Evolutionary conservation across 2,113 vertebrate genomes (phyloP).

Genomic region (Acinonyx jubatus): DNA sequence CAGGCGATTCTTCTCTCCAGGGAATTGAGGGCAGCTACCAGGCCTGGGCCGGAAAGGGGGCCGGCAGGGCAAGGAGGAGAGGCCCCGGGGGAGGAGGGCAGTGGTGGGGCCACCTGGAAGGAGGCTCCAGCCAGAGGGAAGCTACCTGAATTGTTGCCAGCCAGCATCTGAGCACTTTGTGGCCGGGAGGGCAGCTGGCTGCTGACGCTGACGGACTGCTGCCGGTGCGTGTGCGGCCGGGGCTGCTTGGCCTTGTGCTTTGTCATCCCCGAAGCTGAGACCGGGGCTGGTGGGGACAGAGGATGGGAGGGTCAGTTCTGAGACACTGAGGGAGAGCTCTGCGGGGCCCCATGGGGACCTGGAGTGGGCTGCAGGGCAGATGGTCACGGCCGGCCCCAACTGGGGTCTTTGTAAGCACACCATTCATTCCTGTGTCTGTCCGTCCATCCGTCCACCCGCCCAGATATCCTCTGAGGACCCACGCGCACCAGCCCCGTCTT

Average conservation of each 20-base stretch:
- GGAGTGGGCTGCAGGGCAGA: neutral
- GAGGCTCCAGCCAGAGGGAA: neutral
- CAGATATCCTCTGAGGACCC: neutral
- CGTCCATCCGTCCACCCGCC: neutral
- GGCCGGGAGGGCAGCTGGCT: slow-evolving; percentile 39
- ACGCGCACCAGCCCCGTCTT: neutral
- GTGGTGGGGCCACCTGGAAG: neutral
- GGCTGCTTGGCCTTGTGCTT: slow-evolving; percentile 52
- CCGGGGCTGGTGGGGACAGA: neutral
- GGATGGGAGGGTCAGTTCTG: neutral
- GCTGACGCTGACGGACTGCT: neutral
- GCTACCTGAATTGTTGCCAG: slow-evolving; percentile 79
- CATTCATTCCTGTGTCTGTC: neutral
- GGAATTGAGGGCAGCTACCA: neutral
- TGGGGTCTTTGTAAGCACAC: neutral
- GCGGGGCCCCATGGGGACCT: accelerated
- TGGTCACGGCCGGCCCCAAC: neutral
- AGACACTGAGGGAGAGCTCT: accelerated
- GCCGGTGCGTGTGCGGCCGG: neutral
- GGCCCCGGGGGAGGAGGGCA: too few species aligned
- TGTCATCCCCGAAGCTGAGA: neutral
- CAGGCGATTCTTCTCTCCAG: neutral
- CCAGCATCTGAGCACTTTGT: slow-evolving; percentile 73
- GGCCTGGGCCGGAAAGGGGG: neutral
- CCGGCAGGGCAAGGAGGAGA: too few species aligned